phyloP scores from a whole-genome alignment of 1,140 invertebrate genomes.

The Rhagoletis pomonella region DNA sequence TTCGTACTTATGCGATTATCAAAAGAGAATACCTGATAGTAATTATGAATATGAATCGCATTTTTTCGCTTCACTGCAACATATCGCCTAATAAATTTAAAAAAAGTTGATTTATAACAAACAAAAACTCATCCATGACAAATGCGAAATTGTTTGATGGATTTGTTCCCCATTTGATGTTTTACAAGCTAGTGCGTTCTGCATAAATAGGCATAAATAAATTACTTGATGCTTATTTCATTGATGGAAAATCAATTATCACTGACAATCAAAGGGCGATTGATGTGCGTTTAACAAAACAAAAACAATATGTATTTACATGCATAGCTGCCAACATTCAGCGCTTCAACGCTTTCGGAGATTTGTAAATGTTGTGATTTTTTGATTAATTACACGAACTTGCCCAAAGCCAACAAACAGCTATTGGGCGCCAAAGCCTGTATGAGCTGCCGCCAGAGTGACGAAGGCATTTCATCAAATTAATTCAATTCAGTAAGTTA shows the following conservation, averaged over 20 bases:
- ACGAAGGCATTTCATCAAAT: conserved; percentile 33
- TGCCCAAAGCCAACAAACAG: conserved; percentile 1
- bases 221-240: neutral
- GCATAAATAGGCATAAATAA: neutral
- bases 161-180: neutral
- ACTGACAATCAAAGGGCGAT: neutral
- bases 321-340: neutral
- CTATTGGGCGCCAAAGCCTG: conserved; percentile 28
- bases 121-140: neutral
- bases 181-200: neutral
- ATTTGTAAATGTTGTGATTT: conserved; percentile 38
- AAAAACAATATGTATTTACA: neutral
- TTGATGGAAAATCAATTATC: conserved; percentile 42
- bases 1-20: too few species aligned
- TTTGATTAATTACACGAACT: conserved; percentile 42
- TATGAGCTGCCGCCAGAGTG: neutral
- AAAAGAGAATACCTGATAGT: too few species aligned
- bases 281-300: conserved; percentile 23
- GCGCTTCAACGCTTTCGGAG: neutral
- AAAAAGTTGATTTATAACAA: neutral
- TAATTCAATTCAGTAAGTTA: neutral
- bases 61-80: neutral
- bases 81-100: neutral
- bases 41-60: too few species aligned
- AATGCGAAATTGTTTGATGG: neutral